Evolutionary conservation across 2,113 vertebrate genomes (phyloP).

Genomic region (Tapirus terrestris): DNA sequence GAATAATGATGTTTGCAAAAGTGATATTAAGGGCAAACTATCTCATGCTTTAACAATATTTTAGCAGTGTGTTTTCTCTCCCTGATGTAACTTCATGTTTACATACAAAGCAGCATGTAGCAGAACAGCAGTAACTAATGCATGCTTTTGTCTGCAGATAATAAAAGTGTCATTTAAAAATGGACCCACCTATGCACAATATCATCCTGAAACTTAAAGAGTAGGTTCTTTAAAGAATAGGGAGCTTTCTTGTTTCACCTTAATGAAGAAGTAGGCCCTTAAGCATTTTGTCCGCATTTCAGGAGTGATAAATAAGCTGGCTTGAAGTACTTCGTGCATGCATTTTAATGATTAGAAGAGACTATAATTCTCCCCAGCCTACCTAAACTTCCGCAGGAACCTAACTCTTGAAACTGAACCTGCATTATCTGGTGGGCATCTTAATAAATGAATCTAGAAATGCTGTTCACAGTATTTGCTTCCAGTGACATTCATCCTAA

Average conservation of each 20-base stretch:
- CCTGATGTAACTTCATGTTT: background rate
- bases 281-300: constrained; percentile 70
- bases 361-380: constrained; percentile 74
- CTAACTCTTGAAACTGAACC: constrained; percentile 77
- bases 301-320: constrained; percentile 72
- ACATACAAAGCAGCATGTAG: background rate
- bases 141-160: background rate
- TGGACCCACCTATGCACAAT: background rate
- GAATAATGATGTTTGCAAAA: background rate
- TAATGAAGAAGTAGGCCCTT: constrained; percentile 48
- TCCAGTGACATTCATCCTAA: constrained; percentile 80
- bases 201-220: background rate
- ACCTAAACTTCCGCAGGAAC: constrained; percentile 68
- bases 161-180: background rate
- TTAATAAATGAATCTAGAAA: constrained; percentile 82
- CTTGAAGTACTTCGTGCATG: constrained; percentile 74
- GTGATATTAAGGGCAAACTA: background rate
- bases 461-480: constrained; percentile 79
- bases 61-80: background rate
- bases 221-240: background rate
- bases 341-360: constrained; percentile 77
- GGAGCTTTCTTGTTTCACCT: background rate
- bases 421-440: constrained; percentile 74
- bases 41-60: background rate
- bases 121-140: background rate